These are phyloP conservation scores for Subacronicta megacephala DNA, from an alignment of 2,888 invertebrate genomes.

Conservation along the genomic window DNA sequence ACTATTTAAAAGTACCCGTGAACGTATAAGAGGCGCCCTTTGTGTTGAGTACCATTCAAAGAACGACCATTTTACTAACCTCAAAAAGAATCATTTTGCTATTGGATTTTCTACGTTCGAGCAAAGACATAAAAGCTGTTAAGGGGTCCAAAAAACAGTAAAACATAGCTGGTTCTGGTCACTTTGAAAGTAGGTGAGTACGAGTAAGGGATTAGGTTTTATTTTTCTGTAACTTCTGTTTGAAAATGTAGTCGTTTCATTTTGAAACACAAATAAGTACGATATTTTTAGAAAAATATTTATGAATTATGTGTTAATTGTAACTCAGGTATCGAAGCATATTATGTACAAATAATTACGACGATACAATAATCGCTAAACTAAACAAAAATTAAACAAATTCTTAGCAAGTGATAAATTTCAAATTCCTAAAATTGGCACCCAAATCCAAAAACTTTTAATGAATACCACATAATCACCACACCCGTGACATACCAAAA, in stretches of 20 bases:
- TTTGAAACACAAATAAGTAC: no score
- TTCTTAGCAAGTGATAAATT: background rate
- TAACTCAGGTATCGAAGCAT: no score
- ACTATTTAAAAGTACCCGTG: conserved; percentile 55
- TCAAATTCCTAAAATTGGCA: conserved; percentile 6
- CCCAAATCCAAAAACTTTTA: conserved; percentile 42
- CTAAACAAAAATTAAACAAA: conserved; percentile 8
- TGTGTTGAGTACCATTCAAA: conserved; percentile 57
- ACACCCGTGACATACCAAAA: conserved; percentile 15
- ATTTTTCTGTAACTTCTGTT: conserved; percentile 30
- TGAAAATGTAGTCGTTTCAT: background rate
- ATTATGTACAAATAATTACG: no score
- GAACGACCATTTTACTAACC: conserved; percentile 44
- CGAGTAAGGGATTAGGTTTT: conserved; percentile 46
- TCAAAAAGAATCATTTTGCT: conserved; percentile 17
- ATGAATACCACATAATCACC: conserved; percentile 39
- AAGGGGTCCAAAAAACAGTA: conserved; percentile 7
- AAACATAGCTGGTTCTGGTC: conserved; percentile 29
- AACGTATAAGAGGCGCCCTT: conserved; percentile 51
- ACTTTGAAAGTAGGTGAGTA: conserved; percentile 54
- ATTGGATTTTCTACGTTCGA: conserved; percentile 27
- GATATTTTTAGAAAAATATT: no score
- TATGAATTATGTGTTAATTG: no score
- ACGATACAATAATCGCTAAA: background rate
- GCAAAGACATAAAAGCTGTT: background rate